Evolutionary conservation across 2,113 vertebrate species (phyloP), one percentile per base, ranked within the genome.

Genomic region (Nanorana parkeri): DNA sequence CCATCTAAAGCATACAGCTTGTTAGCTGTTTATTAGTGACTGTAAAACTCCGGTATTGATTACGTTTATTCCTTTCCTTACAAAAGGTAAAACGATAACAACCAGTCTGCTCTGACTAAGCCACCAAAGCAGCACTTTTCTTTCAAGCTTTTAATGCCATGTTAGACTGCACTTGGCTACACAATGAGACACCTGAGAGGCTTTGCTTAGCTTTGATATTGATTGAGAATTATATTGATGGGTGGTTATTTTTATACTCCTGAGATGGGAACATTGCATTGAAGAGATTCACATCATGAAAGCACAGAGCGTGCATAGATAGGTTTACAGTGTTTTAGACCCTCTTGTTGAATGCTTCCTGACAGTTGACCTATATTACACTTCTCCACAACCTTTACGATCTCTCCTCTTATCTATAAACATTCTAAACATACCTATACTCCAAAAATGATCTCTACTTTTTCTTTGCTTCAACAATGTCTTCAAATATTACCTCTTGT

Each of bases 221-320:
- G 80, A 82, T 82, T 82, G 80, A 69, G 80, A 82, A 82, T 82
- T 82, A 82, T 82, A 82, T 74, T 82, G 80, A 82, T 75, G 61
- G 47, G 28, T 66, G 63, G 69, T 60, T 82, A 75, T 82, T 82
- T 82, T 82, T 82, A 75, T 15, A 58, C 80, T 67, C 63, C 19
- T 26, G 61, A 67, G 80, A 75, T 67, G 17, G 80, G 52, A 83
- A 68, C 80, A 81, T 74, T 81, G 54, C 61, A 55, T 56, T 54
- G 26, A 51, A 81, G 69, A 75, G 60, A 65, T 60, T 56, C 71
- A 56, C 69, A 75, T 75, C 63, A 67, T 81, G 28, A 65, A 81
- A 74, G 69, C 60, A 82, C 26, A 26, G 61, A 75, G 69, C 71
- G 28, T 82, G 61, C 80, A 75, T 75, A 23, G 80, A 82, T 75